Percentiles rank a stretch among this genome's conserved stretches.
phyloP scores from a whole-genome alignment of 2,797 vertebrate species.

The Dendrocincla fuliginosa region DNA sequence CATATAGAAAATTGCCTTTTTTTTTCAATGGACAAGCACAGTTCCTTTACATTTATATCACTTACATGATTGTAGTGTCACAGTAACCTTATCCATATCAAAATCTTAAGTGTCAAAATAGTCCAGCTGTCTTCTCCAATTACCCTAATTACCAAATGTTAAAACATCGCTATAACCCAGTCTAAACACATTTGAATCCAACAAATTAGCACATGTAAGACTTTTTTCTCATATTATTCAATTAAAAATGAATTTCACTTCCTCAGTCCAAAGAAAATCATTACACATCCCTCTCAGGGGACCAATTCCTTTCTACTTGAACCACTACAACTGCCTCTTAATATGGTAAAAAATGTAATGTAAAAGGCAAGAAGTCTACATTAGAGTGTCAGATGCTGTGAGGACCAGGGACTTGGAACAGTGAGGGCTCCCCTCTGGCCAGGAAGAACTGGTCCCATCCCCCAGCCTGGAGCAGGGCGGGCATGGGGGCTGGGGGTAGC shows the following conservation, averaged over 20 bases:
- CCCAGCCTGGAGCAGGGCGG: not conserved
- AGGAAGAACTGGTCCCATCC: not conserved
- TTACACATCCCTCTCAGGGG: constrained; percentile 11
- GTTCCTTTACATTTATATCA: not conserved
- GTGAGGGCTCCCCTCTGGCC: not conserved
- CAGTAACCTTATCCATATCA: not conserved
- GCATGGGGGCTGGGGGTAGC: rapidly evolving
- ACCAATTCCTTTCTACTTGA: constrained; percentile 24
- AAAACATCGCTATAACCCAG: constrained; percentile 10
- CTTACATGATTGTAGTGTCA: not conserved
- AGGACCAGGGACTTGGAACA: not conserved
- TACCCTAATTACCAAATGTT: not conserved
- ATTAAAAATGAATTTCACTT: constrained; percentile 42
- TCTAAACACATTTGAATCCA: constrained; percentile 42
- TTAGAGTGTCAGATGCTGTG: not conserved
- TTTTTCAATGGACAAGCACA: not conserved
- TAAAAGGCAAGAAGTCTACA: not conserved
- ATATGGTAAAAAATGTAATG: constrained; percentile 23
- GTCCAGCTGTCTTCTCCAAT: not conserved
- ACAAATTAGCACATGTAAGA: constrained; percentile 27
- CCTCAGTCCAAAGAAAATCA: constrained; percentile 38
- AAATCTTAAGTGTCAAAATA: not conserved
- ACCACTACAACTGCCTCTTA: constrained; percentile 1
- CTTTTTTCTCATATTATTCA: constrained; percentile 31
- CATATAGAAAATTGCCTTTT: not conserved